Base-by-base conservation (phyloP, 2,888 invertebrate genomes). In the Caenorhabditis sp. region DNA sequence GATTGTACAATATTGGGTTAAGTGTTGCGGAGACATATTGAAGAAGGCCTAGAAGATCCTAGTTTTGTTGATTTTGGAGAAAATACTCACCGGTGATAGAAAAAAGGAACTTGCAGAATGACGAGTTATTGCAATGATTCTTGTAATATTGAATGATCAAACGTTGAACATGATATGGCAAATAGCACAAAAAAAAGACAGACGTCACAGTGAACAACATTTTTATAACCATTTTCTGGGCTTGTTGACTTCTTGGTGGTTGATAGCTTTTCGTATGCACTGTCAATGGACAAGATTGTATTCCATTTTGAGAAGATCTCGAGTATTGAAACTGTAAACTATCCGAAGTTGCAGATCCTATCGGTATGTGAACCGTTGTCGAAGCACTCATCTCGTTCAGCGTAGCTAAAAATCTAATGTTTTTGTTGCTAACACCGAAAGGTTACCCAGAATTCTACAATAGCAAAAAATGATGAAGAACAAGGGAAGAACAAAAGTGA, bases 131-230 rank as follows among this genome's bases (percentile, higher is more conserved):
- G 49, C 86, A 86, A 31, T 81, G 69, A n/a, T 69, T 37, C 36
- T 70, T 59, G 6, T 73, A 79, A 62, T 86, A 83, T 50, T 83
- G 76, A 17, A 84, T 83, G 24, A 87, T 81, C 12, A 87, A 63
- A 10, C 87, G 77, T 69, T 87, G 83, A 17, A 85, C 58, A 62
- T 87, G 87, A 66, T 85, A 84, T 23, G 87, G 87, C n/a, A 87
- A 76, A 60, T 87, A 87, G 69, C 86, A 87, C 27, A 85, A 57
- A 68, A 87, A 87, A 70, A 87, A 87, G 4, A 86, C 82, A 8
- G 77, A 73, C 0, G 85, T 78, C 1, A 87, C 85, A 1, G 82
- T 84, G 5, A 84, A 84, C 81, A 87, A 78, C 86, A 87, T 87
- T 62, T 84, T 84, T 54, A 87, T 81, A 12, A 87, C 86, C 78